Conservation (phyloP, 2,888 invertebrate species). For the Cheilosia scutellata region DNA sequence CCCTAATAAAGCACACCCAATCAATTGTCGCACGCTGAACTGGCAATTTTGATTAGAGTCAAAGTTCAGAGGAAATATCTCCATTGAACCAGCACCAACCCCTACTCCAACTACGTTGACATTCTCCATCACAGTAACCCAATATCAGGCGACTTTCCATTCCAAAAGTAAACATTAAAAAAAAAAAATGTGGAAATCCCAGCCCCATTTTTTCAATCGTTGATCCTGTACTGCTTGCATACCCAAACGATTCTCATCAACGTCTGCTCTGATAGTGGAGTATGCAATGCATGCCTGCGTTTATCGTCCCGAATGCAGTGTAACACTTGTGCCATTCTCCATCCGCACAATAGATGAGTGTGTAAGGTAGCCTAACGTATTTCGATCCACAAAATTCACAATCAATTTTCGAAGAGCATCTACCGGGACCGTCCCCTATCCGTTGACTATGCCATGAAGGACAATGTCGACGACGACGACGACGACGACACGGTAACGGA, state of each 20-base stretch:
- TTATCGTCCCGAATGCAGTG: constrained; percentile 37
- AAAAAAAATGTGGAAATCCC: constrained; percentile 28
- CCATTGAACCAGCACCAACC: constrained; percentile 22
- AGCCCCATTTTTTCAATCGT: constrained; percentile 49
- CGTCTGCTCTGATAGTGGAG: constrained; percentile 32
- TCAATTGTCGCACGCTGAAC: constrained; percentile 72
- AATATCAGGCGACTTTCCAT: constrained; percentile 36
- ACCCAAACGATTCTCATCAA: constrained; percentile 61
- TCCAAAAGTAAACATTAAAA: constrained; percentile 44
- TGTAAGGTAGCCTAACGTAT: constrained; percentile 67
- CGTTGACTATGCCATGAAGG: constrained; percentile 4
- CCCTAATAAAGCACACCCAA: constrained; percentile 72
- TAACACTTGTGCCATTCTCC: constrained; percentile 51
- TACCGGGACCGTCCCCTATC: constrained; percentile 13
- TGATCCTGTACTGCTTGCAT: constrained; percentile 45
- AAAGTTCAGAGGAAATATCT: constrained; percentile 71
- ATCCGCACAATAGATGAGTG: constrained; percentile 35
- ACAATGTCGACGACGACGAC: constrained; percentile 6
- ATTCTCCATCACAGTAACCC: constrained; percentile 35
- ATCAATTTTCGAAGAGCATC: constrained; percentile 74
- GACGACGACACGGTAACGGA: constrained; percentile 42
- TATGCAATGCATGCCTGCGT: constrained; percentile 48
- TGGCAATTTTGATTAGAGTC: constrained; percentile 73
- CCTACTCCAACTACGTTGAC: constrained; percentile 5
- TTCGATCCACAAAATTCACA: constrained; percentile 71